These are phyloP conservation scores for Drosophila fungiperda DNA, from an alignment of 2,888 invertebrate genomes.

Conservation along the genomic window DNA sequence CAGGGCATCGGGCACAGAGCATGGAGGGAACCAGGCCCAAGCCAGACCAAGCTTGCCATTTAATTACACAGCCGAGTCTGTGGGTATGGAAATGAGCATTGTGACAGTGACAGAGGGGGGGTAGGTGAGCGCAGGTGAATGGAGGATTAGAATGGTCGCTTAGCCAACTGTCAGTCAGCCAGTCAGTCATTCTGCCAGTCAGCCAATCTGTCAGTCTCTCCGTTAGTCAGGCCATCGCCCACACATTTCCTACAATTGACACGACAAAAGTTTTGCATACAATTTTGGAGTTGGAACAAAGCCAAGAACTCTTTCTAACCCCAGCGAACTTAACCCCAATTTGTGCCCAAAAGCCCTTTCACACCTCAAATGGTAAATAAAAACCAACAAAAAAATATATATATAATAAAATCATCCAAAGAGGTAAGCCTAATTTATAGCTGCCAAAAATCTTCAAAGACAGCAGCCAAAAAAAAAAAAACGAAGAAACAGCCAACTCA, in stretches of 20 bases:
- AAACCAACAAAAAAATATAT: slow-evolving; percentile 10
- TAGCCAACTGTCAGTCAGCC: slow-evolving; percentile 8
- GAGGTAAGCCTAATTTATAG: slow-evolving; percentile 73
- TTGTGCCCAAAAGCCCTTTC: slow-evolving; percentile 48
- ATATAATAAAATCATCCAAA: slow-evolving; percentile 16
- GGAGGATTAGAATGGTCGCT: slow-evolving; percentile 48
- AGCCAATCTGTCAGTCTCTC: not conserved
- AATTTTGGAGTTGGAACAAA: slow-evolving; percentile 29
- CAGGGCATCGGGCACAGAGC: not conserved
- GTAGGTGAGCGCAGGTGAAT: not conserved
- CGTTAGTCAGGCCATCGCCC: slow-evolving; percentile 45
- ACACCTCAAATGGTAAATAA: slow-evolving; percentile 40
- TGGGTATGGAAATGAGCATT: slow-evolving; percentile 12
- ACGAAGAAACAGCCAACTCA: slow-evolving; percentile 24
- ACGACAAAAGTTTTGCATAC: slow-evolving; percentile 68
- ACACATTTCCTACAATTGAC: slow-evolving; percentile 58
- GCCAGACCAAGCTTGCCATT: slow-evolving; percentile 43
- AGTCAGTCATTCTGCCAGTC: not conserved
- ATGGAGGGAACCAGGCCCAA: not conserved
- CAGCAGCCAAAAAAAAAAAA: slow-evolving; percentile 18
- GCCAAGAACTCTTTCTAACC: slow-evolving; percentile 5
- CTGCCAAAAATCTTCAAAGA: slow-evolving; percentile 54
- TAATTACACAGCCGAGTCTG: slow-evolving; percentile 51
- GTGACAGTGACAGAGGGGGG: slow-evolving; percentile 2
- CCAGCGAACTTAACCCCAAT: slow-evolving; percentile 48